Evolutionary conservation across 2,113 vertebrate species (phyloP).

Genomic region (Notarius lentiginosus): DNA sequence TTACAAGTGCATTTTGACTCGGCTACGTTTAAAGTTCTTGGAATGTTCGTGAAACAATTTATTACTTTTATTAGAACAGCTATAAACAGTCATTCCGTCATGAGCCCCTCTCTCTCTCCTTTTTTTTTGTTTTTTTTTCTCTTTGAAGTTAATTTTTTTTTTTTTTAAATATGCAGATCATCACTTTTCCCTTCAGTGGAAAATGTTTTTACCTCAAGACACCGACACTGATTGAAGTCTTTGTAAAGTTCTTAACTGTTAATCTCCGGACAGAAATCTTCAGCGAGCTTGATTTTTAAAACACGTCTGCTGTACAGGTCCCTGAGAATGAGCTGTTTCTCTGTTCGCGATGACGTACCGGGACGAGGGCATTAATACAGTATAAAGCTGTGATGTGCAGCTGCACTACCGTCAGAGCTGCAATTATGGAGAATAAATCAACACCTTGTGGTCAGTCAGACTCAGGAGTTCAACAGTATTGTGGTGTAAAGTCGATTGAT

Average conservation of each 20-base stretch:
- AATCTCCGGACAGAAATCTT: not conserved
- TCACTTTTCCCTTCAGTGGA: not conserved
- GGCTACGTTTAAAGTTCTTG: not conserved
- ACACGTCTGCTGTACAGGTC: not conserved
- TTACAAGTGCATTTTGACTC: not conserved
- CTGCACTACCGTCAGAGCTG: not conserved
- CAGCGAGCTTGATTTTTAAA: not conserved
- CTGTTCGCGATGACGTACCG: not conserved
- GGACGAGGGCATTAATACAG: not conserved
- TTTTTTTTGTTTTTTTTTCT: too few species aligned
- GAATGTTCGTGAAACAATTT: not conserved
- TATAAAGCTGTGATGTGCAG: not conserved
- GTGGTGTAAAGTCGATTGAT: not conserved
- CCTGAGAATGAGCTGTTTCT: not conserved
- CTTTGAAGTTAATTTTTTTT: too few species aligned
- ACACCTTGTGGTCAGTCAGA: not conserved
- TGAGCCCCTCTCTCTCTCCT: too few species aligned
- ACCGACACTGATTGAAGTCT: not conserved
- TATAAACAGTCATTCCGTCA: not conserved
- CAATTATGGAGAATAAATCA: not conserved
- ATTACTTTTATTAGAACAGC: not conserved
- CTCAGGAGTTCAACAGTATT: not conserved
- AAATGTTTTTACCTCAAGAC: not conserved
- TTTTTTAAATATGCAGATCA: too few species aligned
- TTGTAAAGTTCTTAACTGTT: not conserved